Base-by-base conservation (phyloP, 2,888 invertebrate genomes). In the Ptychoptera contaminata region DNA sequence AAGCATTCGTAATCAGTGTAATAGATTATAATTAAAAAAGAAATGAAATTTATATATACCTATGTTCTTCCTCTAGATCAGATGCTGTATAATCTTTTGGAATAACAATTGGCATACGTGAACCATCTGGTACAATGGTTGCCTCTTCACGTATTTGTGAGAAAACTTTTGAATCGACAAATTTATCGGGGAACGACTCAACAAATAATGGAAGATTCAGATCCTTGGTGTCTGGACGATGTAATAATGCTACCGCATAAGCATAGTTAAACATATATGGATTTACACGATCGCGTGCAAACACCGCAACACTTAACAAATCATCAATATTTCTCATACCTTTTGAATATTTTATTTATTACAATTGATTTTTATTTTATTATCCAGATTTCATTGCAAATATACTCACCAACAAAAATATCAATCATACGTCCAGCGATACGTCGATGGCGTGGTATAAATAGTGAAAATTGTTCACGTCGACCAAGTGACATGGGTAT, bases 261-360 rank as follows among this genome's bases (percentile, higher is more conserved):
- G 80, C 77, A 58, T 87, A 87, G 59, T 84, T 79, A 65, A 82
- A 90, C 54, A 90, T 62, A 50, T 79, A 77, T 0, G 86, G 79
- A 63, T 90, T 90, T 5, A 86, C 65, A 37, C 80, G 74, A 51
- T 80, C 80, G 37, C 84, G 72, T 29, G 78, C 73, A 55, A 71
- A 85, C 11, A 77, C 77, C 34, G 82, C 75, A 23, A 79, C 42
- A 76, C 73, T 48, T 53, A 76, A 65, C 46, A 87, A 71, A 50
- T 86, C 84, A 0, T 82, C 79, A 10, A 78, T 60, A 38, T 73
- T 73, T 34, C 77, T 70, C 74, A 84, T 76, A 15, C 74, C 82
- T 80, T 59, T n/a, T 51, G n/a, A n/a, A n/a, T n/a, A n/a, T n/a
- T n/a, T n/a, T n/a, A n/a, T n/a, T n/a, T n/a, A n/a, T n/a, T n/a